A percentile compares a stretch with the other conserved stretches of the same genome.
phyloP scores from a whole-genome alignment of 1,140 invertebrate species.

The Adelges cooleyi region DNA sequence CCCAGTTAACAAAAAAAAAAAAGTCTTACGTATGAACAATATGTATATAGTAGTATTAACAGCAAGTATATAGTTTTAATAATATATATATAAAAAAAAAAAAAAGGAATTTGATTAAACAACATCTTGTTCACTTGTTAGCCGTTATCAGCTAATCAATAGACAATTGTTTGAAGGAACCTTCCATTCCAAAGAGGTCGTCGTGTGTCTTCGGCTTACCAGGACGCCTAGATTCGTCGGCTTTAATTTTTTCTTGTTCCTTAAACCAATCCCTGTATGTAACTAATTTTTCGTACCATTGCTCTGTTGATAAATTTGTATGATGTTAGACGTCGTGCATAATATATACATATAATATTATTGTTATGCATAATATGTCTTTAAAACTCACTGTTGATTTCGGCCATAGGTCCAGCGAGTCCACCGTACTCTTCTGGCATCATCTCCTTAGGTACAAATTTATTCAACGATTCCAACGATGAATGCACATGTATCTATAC shows the following conservation, averaged over 20 bases:
- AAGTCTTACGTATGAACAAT: too few relatives aligned
- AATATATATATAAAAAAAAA: too few relatives aligned
- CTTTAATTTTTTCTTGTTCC: slow-evolving; percentile 55
- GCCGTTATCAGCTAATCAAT: slow-evolving; percentile 47
- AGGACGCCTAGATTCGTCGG: slow-evolving; percentile 59
- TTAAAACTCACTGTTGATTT: slow-evolving; percentile 51
- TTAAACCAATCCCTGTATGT: slow-evolving; percentile 64
- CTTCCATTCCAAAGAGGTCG: slow-evolving; percentile 68
- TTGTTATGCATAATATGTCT: too few relatives aligned
- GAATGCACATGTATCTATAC: slow-evolving; percentile 58
- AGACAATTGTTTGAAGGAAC: slow-evolving; percentile 62
- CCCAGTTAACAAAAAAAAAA: too few relatives aligned
- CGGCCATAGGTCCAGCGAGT: slow-evolving; percentile 52
- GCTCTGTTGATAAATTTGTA: slow-evolving; percentile 43
- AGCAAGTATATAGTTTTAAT: too few relatives aligned
- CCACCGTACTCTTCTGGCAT: slow-evolving; percentile 70
- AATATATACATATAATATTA: too few relatives aligned
- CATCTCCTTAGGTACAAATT: slow-evolving; percentile 62
- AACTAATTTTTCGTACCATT: slow-evolving; percentile 59
- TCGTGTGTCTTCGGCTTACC: slow-evolving; percentile 67
- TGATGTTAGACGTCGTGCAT: too few relatives aligned
- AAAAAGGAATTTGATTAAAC: too few relatives aligned
- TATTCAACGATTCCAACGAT: slow-evolving; percentile 57
- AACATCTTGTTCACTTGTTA: too few relatives aligned
- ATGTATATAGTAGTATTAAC: too few relatives aligned